phyloP scores from a whole-genome alignment of 1,140 invertebrate species.

The Aphidius ervi region DNA sequence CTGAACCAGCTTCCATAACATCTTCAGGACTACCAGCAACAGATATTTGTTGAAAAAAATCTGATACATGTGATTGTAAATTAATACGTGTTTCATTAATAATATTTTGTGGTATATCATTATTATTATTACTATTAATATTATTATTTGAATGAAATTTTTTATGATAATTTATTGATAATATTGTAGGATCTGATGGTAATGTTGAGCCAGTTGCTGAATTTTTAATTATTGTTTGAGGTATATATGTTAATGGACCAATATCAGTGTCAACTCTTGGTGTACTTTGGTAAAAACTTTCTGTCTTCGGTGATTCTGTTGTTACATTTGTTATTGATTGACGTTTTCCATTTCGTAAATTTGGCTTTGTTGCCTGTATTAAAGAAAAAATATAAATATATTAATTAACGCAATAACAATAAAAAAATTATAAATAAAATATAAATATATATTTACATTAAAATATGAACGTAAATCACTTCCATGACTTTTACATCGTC shows the following conservation, averaged over 20 bases:
- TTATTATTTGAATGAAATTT: constrained; percentile 32
- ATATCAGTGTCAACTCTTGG: constrained; percentile 49
- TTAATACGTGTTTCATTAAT: constrained; percentile 45
- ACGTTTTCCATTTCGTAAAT: constrained; percentile 38
- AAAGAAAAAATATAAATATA: not conserved
- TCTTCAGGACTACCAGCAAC: constrained; percentile 53
- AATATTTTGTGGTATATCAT: constrained; percentile 43
- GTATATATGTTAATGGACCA: constrained; percentile 42
- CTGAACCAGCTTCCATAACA: constrained; percentile 45
- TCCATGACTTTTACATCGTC: constrained; percentile 47
- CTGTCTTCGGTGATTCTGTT: constrained; percentile 35
- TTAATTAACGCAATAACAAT: constrained; percentile 4
- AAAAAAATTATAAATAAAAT: constrained; percentile 1
- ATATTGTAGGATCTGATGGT: constrained; percentile 35
- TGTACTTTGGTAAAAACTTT: constrained; percentile 50
- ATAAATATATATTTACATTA: constrained; percentile 35
- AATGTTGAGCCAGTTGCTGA: constrained; percentile 34
- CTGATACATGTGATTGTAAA: constrained; percentile 51
- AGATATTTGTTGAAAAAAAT: constrained; percentile 55
- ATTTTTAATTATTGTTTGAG: constrained; percentile 17
- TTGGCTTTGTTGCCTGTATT: constrained; percentile 43
- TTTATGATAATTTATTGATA: constrained; percentile 27
- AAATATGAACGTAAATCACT: constrained; percentile 49
- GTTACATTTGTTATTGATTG: constrained; percentile 36
- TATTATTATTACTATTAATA: constrained; percentile 23